Percentiles rank a stretch among this genome's conserved stretches.
Evolutionary conservation across 2,888 invertebrate genomes (phyloP).

Genomic region (Ichneumoninae sp.): DNA sequence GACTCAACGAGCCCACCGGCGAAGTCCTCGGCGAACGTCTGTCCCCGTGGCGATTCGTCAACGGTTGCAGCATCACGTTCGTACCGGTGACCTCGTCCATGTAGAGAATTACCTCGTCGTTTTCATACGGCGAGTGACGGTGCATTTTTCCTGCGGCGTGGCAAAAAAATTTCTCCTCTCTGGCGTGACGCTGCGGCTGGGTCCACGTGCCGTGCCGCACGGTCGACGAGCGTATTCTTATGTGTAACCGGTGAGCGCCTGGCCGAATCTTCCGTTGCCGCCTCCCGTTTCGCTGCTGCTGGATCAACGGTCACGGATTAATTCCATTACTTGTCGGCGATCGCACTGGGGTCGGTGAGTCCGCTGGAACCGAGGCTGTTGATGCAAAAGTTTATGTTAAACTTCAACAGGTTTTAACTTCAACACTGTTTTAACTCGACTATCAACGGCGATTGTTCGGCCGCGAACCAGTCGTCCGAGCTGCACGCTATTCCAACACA

Average conservation of each 20-base stretch:
- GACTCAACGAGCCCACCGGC: not conserved
- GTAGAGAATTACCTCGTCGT: slow-evolving; percentile 72
- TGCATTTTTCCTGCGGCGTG: slow-evolving; percentile 31
- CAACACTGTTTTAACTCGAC: not conserved
- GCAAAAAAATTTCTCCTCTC: not conserved
- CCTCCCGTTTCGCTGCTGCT: not conserved
- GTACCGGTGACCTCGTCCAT: slow-evolving; percentile 74
- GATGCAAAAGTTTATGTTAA: too few relatives aligned
- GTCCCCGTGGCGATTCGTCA: slow-evolving; percentile 15
- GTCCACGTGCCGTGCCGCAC: not conserved
- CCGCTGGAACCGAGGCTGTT: too few relatives aligned
- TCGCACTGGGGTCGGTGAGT: too few relatives aligned
- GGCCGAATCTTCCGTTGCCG: not conserved
- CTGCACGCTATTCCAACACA: slow-evolving; percentile 46
- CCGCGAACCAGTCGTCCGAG: slow-evolving; percentile 36
- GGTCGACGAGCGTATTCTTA: not conserved
- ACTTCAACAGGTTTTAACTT: not conserved
- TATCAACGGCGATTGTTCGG: slow-evolving; percentile 10
- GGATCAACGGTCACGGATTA: not conserved
- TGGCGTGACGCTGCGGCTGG: not conserved
- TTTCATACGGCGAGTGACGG: slow-evolving; percentile 48
- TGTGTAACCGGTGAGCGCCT: not conserved
- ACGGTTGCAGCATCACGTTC: slow-evolving; percentile 60
- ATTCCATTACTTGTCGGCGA: too few relatives aligned
- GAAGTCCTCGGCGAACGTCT: not conserved